These are phyloP conservation scores for Indicator indicator DNA, from an alignment of 2,113 vertebrate species.

Conservation along the genomic window DNA sequence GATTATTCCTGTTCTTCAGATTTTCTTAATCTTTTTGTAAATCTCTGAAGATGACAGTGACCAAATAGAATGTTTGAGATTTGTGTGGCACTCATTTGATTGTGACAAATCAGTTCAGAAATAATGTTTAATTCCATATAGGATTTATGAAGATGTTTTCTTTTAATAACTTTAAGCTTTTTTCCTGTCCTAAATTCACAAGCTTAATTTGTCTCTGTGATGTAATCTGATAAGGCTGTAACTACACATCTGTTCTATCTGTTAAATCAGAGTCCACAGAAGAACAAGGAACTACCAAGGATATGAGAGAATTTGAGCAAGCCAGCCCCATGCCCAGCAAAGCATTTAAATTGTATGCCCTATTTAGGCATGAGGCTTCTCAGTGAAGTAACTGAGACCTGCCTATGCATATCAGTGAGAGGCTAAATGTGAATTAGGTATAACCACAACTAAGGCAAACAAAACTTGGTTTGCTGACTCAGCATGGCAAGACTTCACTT, in stretches of 20 bases:
- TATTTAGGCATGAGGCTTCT: background rate
- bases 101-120: background rate
- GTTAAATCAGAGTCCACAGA: background rate
- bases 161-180: background rate
- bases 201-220: background rate
- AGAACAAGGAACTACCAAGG: background rate
- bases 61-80: background rate
- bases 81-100: background rate
- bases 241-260: background rate
- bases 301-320: background rate
- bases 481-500: background rate
- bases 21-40: background rate
- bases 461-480: background rate
- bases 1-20: background rate
- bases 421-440: background rate
- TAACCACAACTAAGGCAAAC: background rate
- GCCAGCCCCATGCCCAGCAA: background rate
- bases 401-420: rapidly evolving
- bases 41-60: background rate
- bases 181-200: background rate
- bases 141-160: conserved; percentile 34
- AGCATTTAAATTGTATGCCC: background rate
- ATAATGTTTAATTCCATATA: background rate
- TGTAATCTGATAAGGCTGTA: background rate
- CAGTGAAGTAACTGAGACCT: background rate